Evolutionary conservation across 2,113 vertebrate genomes (phyloP).

Genomic region (Nannospalax galili): DNA sequence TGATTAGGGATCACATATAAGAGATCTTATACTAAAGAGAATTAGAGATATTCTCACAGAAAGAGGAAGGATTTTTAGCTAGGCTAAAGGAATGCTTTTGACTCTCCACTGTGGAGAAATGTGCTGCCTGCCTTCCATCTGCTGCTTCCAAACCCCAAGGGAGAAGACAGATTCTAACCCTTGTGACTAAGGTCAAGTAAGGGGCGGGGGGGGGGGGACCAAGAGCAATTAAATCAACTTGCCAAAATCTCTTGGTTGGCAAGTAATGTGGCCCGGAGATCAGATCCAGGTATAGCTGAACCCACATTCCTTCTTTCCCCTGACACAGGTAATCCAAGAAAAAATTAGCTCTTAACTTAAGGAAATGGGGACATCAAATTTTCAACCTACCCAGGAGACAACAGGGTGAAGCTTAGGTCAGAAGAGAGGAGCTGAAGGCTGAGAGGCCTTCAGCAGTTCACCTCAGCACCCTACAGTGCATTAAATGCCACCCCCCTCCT

Average conservation of each 20-base stretch:
- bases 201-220: not conserved
- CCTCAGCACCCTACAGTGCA: not conserved
- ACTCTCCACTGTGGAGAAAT: rapidly evolving
- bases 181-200: not conserved
- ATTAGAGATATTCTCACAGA: not conserved
- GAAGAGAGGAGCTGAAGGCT: not conserved
- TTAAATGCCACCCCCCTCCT: not conserved
- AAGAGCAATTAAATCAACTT: not conserved
- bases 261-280: not conserved
- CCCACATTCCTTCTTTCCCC: not conserved
- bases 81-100: not conserved
- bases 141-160: not conserved
- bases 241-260: not conserved
- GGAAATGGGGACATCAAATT: not conserved
- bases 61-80: not conserved
- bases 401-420: slow-evolving; percentile 37
- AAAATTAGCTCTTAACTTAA: not conserved
- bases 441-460: not conserved
- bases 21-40: not conserved
- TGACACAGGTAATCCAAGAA: not conserved
- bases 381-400: not conserved
- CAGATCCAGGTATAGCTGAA: not conserved
- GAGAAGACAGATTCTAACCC: not conserved
- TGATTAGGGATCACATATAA: too few relatives aligned
- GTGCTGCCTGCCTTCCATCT: not conserved